phyloP scores from a whole-genome alignment of 2,113 vertebrate species.

The Oreamnos americanus region DNA sequence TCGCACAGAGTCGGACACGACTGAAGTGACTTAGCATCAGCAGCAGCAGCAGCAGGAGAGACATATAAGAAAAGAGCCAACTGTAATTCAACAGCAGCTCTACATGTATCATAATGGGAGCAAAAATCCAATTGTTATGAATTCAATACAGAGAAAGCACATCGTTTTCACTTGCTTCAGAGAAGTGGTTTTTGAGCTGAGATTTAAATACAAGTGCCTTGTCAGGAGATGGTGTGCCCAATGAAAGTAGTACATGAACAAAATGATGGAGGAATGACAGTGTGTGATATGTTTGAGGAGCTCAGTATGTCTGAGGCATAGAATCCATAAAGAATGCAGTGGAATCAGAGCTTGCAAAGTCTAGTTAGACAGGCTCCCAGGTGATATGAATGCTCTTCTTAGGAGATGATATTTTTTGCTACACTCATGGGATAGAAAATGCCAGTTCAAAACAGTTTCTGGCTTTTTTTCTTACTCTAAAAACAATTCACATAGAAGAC shows the following conservation, averaged over 20 bases:
- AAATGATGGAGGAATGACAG: not conserved
- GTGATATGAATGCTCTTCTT: not conserved
- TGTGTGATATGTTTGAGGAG: not conserved
- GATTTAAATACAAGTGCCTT: not conserved
- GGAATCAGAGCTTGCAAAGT: not conserved
- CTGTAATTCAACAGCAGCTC: not conserved
- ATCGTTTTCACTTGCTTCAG: not conserved
- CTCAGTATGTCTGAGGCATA: not conserved
- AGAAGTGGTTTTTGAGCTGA: not conserved
- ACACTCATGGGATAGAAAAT: not conserved
- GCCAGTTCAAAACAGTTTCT: not conserved
- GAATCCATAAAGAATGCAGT: not conserved
- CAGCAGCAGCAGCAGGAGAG: not conserved
- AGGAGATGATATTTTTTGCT: not conserved
- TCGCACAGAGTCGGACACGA: accelerated
- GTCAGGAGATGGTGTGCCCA: not conserved
- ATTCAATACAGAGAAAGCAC: not conserved
- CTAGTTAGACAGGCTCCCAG: not conserved
- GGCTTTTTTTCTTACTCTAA: not conserved
- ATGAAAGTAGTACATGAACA: not conserved
- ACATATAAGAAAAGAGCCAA: not conserved
- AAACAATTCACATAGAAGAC: not conserved
- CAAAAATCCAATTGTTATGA: not conserved
- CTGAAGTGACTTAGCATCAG: too few relatives aligned
- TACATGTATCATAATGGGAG: not conserved